Evolutionary conservation across 2,888 invertebrate genomes (phyloP), one percentile per base, ranked within the genome.

Genomic region (Bombylius discolor): DNA sequence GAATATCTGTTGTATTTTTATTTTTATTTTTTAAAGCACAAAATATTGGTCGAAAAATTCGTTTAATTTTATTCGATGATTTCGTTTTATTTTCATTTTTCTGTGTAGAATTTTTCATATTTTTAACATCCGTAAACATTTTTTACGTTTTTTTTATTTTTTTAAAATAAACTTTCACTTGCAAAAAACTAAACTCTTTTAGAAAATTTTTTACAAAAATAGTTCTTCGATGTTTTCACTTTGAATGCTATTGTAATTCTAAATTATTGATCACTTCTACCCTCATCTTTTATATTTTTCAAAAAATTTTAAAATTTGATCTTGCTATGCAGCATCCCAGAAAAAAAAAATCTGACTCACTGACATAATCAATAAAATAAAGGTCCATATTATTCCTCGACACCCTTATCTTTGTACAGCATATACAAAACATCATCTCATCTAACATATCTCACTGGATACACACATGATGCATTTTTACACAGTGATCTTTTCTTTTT

Each of bases 241-340:
- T 64, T 64, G 67, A 68, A 67, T 65, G 66, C 66, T 66, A 66
- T 60, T 66, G 64, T 63, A 66, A 66, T 65, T 70, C 71, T 71
- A 72, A 11, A 4, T 11, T 42, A 42, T 11, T 5, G 39, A 42
- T 42, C 39, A 42, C 1, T 42, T 11, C 11, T 42, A 42, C 11
- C 39, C 39, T 42, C 39, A 11, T 11, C 39, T 42, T 42, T 42
- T 42, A 42, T 42, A 42, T 42, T 11, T 11, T 42, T 4, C 39
- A 42, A 11, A 42, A 42, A 42, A 42, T 42, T 42, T 42, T 4
- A 36, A 36, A 36, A 36, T 36, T 36, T 36, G 8, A 36, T 36
- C 34, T 36, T 36, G 23, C 23, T 3, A 23, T 23, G 23, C 23
- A 23, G 23, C 23, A 23, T 23, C 23, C 23, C 23, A 23, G 23